These are phyloP conservation scores for Matsumyia berberina DNA, from an alignment of 2,888 invertebrate genomes.

Conservation along the genomic window DNA sequence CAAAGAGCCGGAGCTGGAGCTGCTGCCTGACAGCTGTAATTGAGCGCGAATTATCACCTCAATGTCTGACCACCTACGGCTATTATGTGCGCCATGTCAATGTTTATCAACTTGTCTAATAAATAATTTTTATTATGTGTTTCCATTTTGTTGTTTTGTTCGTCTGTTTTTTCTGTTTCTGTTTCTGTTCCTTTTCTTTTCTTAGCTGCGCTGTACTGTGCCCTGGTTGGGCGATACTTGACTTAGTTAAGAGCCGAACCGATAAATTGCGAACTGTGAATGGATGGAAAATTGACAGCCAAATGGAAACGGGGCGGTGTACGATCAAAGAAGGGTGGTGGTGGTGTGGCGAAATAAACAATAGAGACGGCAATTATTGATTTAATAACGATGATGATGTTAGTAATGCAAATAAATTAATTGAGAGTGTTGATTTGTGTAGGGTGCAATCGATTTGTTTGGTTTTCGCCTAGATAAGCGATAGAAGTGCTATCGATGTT, in stretches of 20 bases:
- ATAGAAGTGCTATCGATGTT: background rate
- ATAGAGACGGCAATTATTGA: constrained; percentile 33
- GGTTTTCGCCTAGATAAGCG: background rate
- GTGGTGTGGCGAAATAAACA: constrained; percentile 31
- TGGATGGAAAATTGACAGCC: constrained; percentile 62
- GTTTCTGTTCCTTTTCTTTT: constrained; percentile 4
- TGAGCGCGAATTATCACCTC: constrained; percentile 76
- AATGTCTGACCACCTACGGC: constrained; percentile 76
- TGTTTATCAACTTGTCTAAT: constrained; percentile 76
- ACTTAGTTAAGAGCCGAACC: constrained; percentile 37
- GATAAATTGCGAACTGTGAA: constrained; percentile 56
- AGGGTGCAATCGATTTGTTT: constrained; percentile 18
- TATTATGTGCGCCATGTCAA: constrained; percentile 76
- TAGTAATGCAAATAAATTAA: constrained; percentile 45
- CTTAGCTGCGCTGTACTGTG: constrained; percentile 5
- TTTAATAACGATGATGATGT: constrained; percentile 36
- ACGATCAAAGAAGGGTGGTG: constrained; percentile 18
- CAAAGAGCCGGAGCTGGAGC: constrained; percentile 13
- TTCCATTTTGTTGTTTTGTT: no score
- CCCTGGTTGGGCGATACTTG: constrained; percentile 59
- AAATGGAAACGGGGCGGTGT: constrained; percentile 62
- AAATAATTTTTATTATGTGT: constrained; percentile 74
- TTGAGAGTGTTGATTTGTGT: constrained; percentile 10
- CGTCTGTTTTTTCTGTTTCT: no score
- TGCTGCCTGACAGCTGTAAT: constrained; percentile 71